phyloP scores from a whole-genome alignment of 2,797 vertebrate species.

The Muraenolepis orangiensis region DNA sequence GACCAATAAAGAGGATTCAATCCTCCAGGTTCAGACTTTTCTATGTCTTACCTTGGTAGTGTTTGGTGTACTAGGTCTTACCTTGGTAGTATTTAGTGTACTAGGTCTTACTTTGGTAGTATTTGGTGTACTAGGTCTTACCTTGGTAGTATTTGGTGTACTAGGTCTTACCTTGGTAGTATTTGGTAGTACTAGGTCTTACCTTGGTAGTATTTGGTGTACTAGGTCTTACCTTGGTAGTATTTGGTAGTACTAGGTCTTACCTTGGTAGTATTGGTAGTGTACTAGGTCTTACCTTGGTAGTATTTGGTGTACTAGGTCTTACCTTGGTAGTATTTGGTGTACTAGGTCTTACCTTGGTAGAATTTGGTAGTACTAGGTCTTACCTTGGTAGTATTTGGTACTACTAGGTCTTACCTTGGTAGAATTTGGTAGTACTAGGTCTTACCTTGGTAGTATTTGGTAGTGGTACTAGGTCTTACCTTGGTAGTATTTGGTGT shows the following conservation, averaged over 20 bases:
- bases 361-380: conserved; percentile 91
- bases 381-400: conserved; percentile 91
- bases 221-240: too few relatives aligned
- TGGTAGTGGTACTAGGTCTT: too few relatives aligned
- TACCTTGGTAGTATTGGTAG: too few relatives aligned
- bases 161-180: too few relatives aligned
- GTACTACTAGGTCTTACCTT: too few relatives aligned
- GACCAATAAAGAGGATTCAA: not conserved
- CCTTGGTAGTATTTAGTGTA: conserved; percentile 94
- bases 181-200: conserved; percentile 90
- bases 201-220: conserved; percentile 90
- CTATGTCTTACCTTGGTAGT: too few relatives aligned
- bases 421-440: conserved; percentile 90
- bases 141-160: conserved; percentile 90
- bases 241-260: conserved; percentile 91
- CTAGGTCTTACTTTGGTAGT: too few relatives aligned
- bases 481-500: conserved; percentile 90
- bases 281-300: too few relatives aligned
- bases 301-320: conserved; percentile 90
- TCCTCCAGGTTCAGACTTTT: too few relatives aligned
- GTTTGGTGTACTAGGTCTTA: conserved; percentile 51
- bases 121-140: too few relatives aligned
- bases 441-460: conserved; percentile 92
- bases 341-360: too few relatives aligned
- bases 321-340: conserved; percentile 91